phyloP scores from a whole-genome alignment of 2,888 invertebrate species.

The Pteria penguin region DNA sequence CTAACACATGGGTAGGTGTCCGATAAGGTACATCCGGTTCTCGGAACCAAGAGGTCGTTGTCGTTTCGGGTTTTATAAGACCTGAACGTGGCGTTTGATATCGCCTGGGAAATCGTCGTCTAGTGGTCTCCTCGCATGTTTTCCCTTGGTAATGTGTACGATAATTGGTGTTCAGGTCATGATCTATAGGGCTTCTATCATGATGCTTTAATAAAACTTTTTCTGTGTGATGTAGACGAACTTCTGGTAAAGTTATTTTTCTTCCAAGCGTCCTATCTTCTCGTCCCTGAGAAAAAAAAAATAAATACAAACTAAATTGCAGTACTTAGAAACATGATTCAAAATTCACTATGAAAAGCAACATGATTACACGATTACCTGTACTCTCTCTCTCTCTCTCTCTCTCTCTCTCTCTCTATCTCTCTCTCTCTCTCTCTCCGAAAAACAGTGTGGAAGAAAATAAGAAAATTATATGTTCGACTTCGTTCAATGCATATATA shows the following conservation, averaged over 20 bases:
- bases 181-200: conserved; percentile 47
- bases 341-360: too few species aligned
- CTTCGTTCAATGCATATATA: too few species aligned
- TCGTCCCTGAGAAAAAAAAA: conserved; percentile 58
- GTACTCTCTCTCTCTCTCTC: too few species aligned
- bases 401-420: too few species aligned
- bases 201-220: conserved; percentile 65
- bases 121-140: conserved; percentile 50
- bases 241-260: conserved; percentile 52
- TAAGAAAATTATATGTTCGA: too few species aligned
- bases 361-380: too few species aligned
- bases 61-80: conserved; percentile 55
- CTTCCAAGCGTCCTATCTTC: conserved; percentile 64
- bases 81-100: conserved; percentile 58
- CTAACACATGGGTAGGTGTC: conserved; percentile 70
- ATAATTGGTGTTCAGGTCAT: conserved; percentile 66
- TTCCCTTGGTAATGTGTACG: conserved; percentile 59
- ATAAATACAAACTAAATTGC: too few species aligned
- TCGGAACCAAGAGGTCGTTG: conserved; percentile 63
- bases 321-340: too few species aligned
- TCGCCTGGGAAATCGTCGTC: conserved; percentile 64
- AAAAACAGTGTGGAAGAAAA: too few species aligned
- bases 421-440: too few species aligned
- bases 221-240: conserved; percentile 70
- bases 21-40: conserved; percentile 52